Conservation (phyloP, 2,888 invertebrate species). For the Troides helena region DNA sequence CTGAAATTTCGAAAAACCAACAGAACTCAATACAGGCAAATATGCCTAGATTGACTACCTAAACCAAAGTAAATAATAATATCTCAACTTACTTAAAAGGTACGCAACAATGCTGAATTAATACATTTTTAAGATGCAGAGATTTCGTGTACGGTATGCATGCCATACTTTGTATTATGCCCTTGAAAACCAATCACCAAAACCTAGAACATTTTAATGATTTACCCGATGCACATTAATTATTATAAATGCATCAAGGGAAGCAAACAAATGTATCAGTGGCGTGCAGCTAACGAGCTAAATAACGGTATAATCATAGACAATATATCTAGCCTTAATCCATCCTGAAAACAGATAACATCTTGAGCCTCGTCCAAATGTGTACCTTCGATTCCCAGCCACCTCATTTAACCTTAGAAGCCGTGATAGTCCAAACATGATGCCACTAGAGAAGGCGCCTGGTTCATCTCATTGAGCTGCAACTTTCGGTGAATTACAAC, state of each 20-base stretch:
- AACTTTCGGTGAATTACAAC: too few species aligned
- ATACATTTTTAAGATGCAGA: too few species aligned
- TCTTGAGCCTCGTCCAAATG: conserved; percentile 41
- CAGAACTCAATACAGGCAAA: too few species aligned
- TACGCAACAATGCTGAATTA: too few species aligned
- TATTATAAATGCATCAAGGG: conserved; percentile 7
- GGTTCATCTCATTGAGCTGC: too few species aligned
- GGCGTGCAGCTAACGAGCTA: conserved; percentile 53
- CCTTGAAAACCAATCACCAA: not conserved
- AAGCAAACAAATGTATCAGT: conserved; percentile 34
- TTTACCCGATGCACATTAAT: not conserved
- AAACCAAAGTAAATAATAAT: too few species aligned
- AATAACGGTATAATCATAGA: conserved; percentile 51
- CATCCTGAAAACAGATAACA: conserved; percentile 42
- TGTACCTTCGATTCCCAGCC: conserved; percentile 40
- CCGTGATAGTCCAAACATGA: too few species aligned
- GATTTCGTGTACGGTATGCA: too few species aligned
- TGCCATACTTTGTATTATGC: too few species aligned
- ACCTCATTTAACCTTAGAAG: conserved; percentile 2
- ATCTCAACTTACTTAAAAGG: too few species aligned
- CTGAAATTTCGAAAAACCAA: too few species aligned
- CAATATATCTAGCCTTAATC: conserved; percentile 47
- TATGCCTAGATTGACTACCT: too few species aligned
- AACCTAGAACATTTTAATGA: not conserved
- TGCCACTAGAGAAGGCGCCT: not conserved